A percentile compares a stretch with the other conserved stretches of the same genome.
These are phyloP conservation scores for Eutolmus rufibarbis DNA, from an alignment of 2,888 invertebrate species.

Conservation along the genomic window DNA sequence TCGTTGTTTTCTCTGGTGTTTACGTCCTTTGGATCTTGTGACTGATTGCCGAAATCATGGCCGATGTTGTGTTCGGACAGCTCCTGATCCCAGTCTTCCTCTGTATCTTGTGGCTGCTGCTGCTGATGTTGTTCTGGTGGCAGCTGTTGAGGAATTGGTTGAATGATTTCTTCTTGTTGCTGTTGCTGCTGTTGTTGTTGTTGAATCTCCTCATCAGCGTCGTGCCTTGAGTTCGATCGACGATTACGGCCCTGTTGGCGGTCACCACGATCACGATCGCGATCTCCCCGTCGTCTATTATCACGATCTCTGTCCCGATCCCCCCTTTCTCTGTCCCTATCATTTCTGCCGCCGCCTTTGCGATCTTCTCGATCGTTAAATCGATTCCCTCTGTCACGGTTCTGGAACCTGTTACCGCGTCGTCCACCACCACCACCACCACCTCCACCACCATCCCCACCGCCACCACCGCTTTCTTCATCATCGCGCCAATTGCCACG, in stretches of 20 bases:
- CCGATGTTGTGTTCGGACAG: conserved; percentile 54
- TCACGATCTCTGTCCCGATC: conserved; percentile 38
- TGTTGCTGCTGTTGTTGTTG: not conserved
- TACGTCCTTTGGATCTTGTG: not conserved
- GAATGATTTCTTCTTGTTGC: conserved; percentile 39
- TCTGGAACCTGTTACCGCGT: conserved; percentile 53
- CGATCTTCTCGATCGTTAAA: conserved; percentile 57
- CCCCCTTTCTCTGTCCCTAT: conserved; percentile 48
- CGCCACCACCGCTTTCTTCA: conserved; percentile 51
- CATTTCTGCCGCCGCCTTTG: conserved; percentile 49
- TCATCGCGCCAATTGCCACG: conserved; percentile 58
- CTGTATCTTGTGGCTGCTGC: conserved; percentile 54
- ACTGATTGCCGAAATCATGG: conserved; percentile 27
- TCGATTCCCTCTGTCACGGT: conserved; percentile 54
- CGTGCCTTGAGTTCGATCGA: conserved; percentile 18
- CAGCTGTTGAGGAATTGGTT: not conserved
- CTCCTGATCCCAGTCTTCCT: conserved; percentile 61
- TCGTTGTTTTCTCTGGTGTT: conserved; percentile 9
- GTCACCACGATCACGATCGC: conserved; percentile 51
- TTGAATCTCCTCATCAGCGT: conserved; percentile 48
- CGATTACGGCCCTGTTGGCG: conserved; percentile 41
- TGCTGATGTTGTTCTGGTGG: conserved; percentile 43
- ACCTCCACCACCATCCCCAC: not conserved
- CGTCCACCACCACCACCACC: conserved; percentile 52
- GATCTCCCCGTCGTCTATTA: conserved; percentile 34